Conservation (phyloP, 2,797 vertebrate genomes). For the Lutjanus argentimaculatus region DNA sequence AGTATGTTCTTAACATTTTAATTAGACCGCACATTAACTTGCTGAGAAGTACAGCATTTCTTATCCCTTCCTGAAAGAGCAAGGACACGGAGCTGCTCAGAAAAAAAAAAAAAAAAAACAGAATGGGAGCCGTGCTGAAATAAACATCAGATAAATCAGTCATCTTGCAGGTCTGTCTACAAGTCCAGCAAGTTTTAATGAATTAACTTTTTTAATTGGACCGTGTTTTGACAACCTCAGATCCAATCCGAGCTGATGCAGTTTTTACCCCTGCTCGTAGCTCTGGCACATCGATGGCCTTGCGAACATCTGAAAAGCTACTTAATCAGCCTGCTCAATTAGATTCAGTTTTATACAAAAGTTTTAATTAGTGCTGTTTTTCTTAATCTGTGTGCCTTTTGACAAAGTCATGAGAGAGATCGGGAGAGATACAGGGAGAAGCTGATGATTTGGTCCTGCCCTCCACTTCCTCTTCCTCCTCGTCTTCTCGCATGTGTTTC, state of each 20-base stretch:
- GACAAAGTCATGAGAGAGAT: slow-evolving; percentile 75
- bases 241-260: slow-evolving; percentile 51
- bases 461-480: slow-evolving; percentile 67
- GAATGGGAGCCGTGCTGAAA: slow-evolving; percentile 51
- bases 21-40: slow-evolving; percentile 64
- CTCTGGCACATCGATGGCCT: slow-evolving; percentile 52
- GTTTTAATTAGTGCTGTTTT: slow-evolving; percentile 80
- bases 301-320: slow-evolving; percentile 63
- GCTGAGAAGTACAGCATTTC: slow-evolving; percentile 48
- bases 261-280: slow-evolving; percentile 46
- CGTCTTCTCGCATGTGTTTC: slow-evolving; percentile 50
- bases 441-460: slow-evolving; percentile 62
- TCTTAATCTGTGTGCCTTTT: slow-evolving; percentile 73
- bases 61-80: slow-evolving; percentile 50
- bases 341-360: slow-evolving; percentile 71
- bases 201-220: slow-evolving; percentile 81
- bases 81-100: slow-evolving; percentile 50
- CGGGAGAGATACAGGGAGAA: slow-evolving; percentile 48
- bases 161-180: slow-evolving; percentile 69
- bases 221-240: slow-evolving; percentile 73
- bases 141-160: slow-evolving; percentile 76
- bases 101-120: not conserved
- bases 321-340: slow-evolving; percentile 73
- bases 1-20: slow-evolving; percentile 62
- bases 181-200: slow-evolving; percentile 76